Evolutionary conservation across 1,140 invertebrate genomes (phyloP).

Genomic region (Glossosoma conforme): DNA sequence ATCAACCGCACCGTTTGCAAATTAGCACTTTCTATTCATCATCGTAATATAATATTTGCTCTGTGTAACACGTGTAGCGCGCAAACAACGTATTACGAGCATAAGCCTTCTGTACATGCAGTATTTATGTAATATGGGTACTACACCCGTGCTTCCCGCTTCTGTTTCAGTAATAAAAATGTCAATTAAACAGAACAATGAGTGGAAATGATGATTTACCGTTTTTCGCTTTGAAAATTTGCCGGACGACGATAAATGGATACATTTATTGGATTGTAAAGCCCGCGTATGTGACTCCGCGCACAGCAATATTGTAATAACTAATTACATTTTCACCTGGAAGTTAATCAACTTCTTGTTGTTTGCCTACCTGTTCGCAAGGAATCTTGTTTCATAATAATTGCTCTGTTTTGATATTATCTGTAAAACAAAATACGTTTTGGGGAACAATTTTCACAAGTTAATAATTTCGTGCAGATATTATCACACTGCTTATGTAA

Average conservation of each 20-base stretch:
- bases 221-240: constrained; percentile 18
- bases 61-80: too few relatives aligned
- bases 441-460: background rate
- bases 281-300: too few relatives aligned
- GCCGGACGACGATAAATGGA: constrained; percentile 12
- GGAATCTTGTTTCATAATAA: background rate
- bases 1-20: too few relatives aligned
- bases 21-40: too few relatives aligned
- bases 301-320: background rate
- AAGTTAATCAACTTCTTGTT: background rate
- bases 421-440: too few relatives aligned
- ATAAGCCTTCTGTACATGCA: too few relatives aligned
- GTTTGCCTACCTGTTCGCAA: background rate
- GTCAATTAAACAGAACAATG: constrained; percentile 21
- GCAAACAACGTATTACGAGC: too few relatives aligned
- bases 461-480: too few relatives aligned
- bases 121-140: too few relatives aligned
- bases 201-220: constrained; percentile 18
- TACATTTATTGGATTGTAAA: constrained; percentile 14
- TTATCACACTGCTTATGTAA: too few relatives aligned
- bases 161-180: constrained; percentile 18
- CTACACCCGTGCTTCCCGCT: constrained; percentile 4
- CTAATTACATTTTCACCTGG: background rate
- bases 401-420: too few relatives aligned
- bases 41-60: too few relatives aligned